Evolutionary conservation across 2,797 vertebrate genomes (phyloP).

Genomic region (Ceyx erithaca): DNA sequence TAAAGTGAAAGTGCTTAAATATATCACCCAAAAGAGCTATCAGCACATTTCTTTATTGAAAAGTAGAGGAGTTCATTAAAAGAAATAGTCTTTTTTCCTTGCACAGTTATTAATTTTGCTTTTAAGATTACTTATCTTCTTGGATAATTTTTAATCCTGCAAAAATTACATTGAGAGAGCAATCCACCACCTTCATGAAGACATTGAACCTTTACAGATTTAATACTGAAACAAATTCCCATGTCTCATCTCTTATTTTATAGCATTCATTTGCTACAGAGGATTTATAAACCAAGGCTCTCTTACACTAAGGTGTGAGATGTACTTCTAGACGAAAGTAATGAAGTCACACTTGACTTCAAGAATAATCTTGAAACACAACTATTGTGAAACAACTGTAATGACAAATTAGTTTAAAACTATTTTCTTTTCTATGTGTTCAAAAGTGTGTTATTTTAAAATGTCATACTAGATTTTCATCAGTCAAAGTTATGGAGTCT

Average conservation of each 20-base stretch:
- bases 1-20: not conserved
- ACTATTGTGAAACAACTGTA: not conserved
- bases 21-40: not conserved
- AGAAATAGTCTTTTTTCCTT: not conserved
- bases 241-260: not conserved
- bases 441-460: not conserved
- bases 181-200: not conserved
- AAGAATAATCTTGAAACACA: not conserved
- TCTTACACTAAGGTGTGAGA: not conserved
- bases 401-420: not conserved
- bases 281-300: not conserved
- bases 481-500: not conserved
- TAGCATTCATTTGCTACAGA: not conserved
- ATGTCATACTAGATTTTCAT: not conserved
- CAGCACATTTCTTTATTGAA: not conserved
- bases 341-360: not conserved
- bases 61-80: not conserved
- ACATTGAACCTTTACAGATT: not conserved
- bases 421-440: not conserved
- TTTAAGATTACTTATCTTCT: not conserved
- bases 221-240: not conserved
- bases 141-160: not conserved
- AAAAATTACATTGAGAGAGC: not conserved
- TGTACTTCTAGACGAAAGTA: not conserved
- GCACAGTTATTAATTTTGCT: not conserved